phyloP scores from a whole-genome alignment of 2,888 invertebrate species.

The Rhagium mordax region DNA sequence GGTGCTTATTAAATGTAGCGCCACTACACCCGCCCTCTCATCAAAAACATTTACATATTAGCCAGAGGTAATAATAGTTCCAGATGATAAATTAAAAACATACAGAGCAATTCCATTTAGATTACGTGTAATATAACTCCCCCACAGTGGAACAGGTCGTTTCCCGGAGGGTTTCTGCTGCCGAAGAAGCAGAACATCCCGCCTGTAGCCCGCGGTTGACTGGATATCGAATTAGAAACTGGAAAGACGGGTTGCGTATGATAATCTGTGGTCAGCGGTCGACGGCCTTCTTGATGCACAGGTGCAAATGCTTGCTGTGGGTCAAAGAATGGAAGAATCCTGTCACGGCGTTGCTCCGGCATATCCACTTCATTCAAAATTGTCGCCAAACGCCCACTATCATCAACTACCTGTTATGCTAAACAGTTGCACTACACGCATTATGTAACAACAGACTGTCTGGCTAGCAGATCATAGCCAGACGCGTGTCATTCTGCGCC shows the following conservation, averaged over 20 bases:
- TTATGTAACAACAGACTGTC: slow-evolving; percentile 44
- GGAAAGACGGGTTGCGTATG: slow-evolving; percentile 69
- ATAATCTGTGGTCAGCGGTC: slow-evolving; percentile 66
- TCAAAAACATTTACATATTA: background rate
- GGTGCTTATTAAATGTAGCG: background rate
- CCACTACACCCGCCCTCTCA: background rate
- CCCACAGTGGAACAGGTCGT: slow-evolving; percentile 24
- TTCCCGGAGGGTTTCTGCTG: slow-evolving; percentile 33
- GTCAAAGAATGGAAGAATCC: slow-evolving; percentile 56
- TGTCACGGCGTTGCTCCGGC: slow-evolving; percentile 40
- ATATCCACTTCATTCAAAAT: slow-evolving; percentile 40
- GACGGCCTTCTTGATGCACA: slow-evolving; percentile 66
- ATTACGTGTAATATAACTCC: slow-evolving; percentile 12
- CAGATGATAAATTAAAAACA: background rate
- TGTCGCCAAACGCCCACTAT: slow-evolving; percentile 47
- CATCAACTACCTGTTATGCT: slow-evolving; percentile 52
- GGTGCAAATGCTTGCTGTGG: slow-evolving; percentile 67
- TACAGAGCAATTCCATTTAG: background rate
- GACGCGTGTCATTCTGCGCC: slow-evolving; percentile 32
- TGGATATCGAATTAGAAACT: slow-evolving; percentile 58
- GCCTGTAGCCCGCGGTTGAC: slow-evolving; percentile 20
- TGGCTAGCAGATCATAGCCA: slow-evolving; percentile 28
- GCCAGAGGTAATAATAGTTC: background rate
- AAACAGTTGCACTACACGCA: slow-evolving; percentile 43
- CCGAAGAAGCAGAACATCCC: slow-evolving; percentile 43